Evolutionary conservation across 2,888 invertebrate genomes (phyloP).

Genomic region (Phania funesta): DNA sequence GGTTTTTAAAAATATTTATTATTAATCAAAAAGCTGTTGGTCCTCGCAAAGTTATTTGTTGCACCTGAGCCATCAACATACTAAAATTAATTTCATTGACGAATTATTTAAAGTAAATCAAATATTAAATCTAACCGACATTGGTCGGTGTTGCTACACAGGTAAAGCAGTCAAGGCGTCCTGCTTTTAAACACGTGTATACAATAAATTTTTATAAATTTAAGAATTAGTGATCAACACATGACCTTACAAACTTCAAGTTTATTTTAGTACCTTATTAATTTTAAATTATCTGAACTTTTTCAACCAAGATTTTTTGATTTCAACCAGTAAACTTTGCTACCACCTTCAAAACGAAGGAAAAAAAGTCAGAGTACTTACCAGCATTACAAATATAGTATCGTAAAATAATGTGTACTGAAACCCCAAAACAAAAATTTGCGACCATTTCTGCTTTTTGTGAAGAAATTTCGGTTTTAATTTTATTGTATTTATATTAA

Average conservation of each 20-base stretch:
- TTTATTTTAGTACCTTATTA: conserved; percentile 17
- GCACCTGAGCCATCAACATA: conserved; percentile 6
- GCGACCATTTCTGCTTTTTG: background rate
- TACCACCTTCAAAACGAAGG: background rate
- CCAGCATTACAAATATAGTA: conserved; percentile 3
- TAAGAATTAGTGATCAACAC: conserved; percentile 64
- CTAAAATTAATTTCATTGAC: conserved; percentile 37
- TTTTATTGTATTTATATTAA: too few relatives aligned
- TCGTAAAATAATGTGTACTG: conserved; percentile 20
- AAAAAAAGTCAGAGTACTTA: conserved; percentile 27
- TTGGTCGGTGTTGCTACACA: conserved; percentile 17
- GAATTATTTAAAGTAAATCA: conserved; percentile 37
- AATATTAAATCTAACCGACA: conserved; percentile 46
- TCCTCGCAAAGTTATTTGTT: too few relatives aligned
- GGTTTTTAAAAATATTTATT: too few relatives aligned
- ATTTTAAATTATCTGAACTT: conserved; percentile 7
- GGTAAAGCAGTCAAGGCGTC: background rate
- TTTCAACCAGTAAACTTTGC: too few relatives aligned
- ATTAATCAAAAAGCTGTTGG: too few relatives aligned
- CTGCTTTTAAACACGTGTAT: background rate
- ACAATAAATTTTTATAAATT: conserved; percentile 42
- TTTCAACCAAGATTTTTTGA: too few relatives aligned
- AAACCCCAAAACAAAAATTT: conserved; percentile 34
- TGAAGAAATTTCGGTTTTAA: too few relatives aligned
- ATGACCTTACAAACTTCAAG: conserved; percentile 41